phyloP scores from a whole-genome alignment of 2,113 vertebrate species.

The Eurypyga helias region DNA sequence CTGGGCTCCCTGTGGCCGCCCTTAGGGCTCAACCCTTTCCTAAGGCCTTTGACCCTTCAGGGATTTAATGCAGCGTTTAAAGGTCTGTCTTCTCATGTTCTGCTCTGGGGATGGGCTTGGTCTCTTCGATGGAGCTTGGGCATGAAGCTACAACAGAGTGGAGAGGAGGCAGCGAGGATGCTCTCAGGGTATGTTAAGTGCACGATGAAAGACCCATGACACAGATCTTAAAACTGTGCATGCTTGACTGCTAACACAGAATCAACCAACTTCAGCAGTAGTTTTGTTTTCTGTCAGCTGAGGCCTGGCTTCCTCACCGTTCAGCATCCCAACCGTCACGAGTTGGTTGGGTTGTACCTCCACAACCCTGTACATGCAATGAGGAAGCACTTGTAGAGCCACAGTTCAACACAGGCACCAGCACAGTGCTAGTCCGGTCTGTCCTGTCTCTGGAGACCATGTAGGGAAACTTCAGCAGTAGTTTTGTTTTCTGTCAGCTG shows the following conservation, averaged over 20 bases:
- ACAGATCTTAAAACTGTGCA: neutral
- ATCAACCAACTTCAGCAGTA: neutral
- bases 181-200: neutral
- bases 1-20: fast-evolving
- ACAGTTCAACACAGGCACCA: neutral
- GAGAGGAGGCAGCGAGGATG: neutral
- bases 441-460: fast-evolving
- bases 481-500: neutral
- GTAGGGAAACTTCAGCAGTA: neutral
- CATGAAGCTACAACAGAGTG: fast-evolving
- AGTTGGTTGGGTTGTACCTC: neutral
- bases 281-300: neutral
- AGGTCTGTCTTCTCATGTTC: neutral
- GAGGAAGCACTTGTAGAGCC: neutral
- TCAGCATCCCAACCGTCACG: neutral
- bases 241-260: neutral
- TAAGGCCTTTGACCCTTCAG: neutral
- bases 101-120: neutral
- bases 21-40: neutral
- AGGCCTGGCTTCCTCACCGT: neutral
- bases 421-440: neutral
- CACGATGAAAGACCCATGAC: neutral
- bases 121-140: neutral
- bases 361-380: neutral
- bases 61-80: neutral